phyloP scores from a whole-genome alignment of 1,140 invertebrate species.

The Drosophila burlai region DNA sequence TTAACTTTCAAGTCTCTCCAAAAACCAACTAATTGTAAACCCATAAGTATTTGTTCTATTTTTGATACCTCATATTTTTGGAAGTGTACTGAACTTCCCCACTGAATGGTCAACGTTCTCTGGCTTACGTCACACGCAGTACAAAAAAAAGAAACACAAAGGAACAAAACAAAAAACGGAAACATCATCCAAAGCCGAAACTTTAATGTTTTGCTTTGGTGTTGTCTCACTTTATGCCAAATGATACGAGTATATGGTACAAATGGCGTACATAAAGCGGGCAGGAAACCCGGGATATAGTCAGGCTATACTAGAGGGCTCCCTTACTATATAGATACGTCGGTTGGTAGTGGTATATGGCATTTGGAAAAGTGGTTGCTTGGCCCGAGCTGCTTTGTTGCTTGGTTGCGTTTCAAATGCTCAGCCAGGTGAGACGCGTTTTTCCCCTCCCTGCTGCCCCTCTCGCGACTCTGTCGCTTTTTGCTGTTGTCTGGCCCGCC shows the following conservation, averaged over 20 bases:
- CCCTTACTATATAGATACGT: slow-evolving; percentile 24
- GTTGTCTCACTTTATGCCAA: slow-evolving; percentile 33
- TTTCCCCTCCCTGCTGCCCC: slow-evolving; percentile 30
- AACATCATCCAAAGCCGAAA: slow-evolving; percentile 39
- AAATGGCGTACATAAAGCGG: slow-evolving; percentile 18
- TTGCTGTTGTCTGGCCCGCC: slow-evolving; percentile 60
- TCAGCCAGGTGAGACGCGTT: slow-evolving; percentile 79
- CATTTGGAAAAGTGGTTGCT: slow-evolving; percentile 72
- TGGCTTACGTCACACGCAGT: slow-evolving; percentile 33
- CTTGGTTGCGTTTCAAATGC: slow-evolving; percentile 67
- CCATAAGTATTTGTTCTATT: not conserved
- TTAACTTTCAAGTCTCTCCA: too few species aligned
- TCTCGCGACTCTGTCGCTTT: slow-evolving; percentile 1
- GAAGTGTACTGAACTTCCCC: slow-evolving; percentile 7
- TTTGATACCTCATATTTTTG: not conserved
- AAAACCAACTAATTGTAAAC: not conserved
- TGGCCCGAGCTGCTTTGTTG: slow-evolving; percentile 47
- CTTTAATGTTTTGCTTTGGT: slow-evolving; percentile 30
- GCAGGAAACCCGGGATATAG: slow-evolving; percentile 29
- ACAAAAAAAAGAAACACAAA: not conserved
- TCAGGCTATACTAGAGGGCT: not conserved
- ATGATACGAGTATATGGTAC: slow-evolving; percentile 16
- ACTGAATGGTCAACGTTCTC: slow-evolving; percentile 22
- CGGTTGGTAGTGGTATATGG: slow-evolving; percentile 35
- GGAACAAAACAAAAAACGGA: slow-evolving; percentile 28